Percentiles rank a stretch among this genome's conserved stretches.
Evolutionary conservation across 2,888 invertebrate species (phyloP).

Genomic region (Brenthis daphne): DNA sequence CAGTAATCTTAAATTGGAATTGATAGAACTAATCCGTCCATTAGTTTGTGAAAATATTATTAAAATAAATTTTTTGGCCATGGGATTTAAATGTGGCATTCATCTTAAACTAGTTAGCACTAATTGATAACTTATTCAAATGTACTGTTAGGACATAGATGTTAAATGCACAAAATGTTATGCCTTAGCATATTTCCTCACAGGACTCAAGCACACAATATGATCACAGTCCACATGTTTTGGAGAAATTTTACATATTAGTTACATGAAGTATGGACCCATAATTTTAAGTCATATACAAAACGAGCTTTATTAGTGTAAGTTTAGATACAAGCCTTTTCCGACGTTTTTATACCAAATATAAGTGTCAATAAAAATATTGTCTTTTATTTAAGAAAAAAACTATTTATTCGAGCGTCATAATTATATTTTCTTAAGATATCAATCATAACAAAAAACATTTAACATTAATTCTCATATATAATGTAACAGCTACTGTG

Average conservation of each 20-base stretch:
- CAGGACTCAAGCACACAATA: conserved; percentile 24
- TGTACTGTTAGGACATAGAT: conserved; percentile 6
- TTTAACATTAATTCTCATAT: not conserved
- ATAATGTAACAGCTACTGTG: not conserved
- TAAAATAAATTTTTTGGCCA: not conserved
- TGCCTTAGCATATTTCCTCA: conserved; percentile 4
- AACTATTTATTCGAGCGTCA: conserved; percentile 56
- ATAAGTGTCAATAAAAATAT: conserved; percentile 57
- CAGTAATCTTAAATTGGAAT: not conserved
- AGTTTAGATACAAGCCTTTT: conserved; percentile 56
- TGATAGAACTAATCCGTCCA: conserved; percentile 32
- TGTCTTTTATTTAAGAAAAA: conserved; percentile 38
- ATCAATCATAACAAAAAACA: conserved; percentile 25
- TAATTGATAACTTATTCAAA: not conserved
- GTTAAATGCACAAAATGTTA: conserved; percentile 17
- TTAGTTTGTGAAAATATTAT: conserved; percentile 23
- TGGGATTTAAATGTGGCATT: conserved; percentile 2
- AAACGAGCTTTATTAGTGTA: conserved; percentile 72
- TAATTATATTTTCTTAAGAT: conserved; percentile 51
- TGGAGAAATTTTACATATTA: conserved; percentile 1
- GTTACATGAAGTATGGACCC: conserved; percentile 14
- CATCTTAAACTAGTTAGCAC: not conserved
- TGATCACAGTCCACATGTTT: conserved; percentile 7
- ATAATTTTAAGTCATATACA: conserved; percentile 46
- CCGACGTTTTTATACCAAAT: conserved; percentile 77